Evolutionary conservation across 2,888 invertebrate genomes (phyloP), one percentile per base, ranked within the genome.

Genomic region (Tinea semifulvella): DNA sequence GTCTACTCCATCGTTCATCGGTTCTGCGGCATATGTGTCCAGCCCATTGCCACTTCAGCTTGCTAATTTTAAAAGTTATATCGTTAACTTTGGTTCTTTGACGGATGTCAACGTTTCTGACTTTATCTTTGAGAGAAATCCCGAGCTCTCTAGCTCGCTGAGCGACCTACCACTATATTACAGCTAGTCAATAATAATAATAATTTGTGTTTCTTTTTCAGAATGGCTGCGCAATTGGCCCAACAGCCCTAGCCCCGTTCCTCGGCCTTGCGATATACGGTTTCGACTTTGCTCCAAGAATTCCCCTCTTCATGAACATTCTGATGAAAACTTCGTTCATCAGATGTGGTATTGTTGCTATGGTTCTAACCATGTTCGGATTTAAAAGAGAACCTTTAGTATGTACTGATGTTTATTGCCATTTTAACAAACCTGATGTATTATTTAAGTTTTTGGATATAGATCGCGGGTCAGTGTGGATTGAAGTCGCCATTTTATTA

Each of bases 151-250:
- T n/a, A n/a, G n/a, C n/a, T n/a, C n/a, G n/a, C n/a, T n/a, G n/a
- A n/a, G n/a, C n/a, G n/a, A n/a, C n/a, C n/a, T n/a, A n/a, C n/a
- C n/a, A n/a, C n/a, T n/a, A n/a, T n/a, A n/a, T n/a, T n/a, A n/a
- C n/a, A n/a, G n/a, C n/a, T n/a, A n/a, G n/a, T n/a, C n/a, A n/a
- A n/a, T n/a, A n/a, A n/a, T n/a, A n/a, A n/a, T n/a, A n/a, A n/a
- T n/a, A n/a, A n/a, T n/a, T n/a, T n/a, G n/a, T n/a, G n/a, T n/a
- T n/a, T n/a, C 2, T 22, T 48, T 76, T 72, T 6, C 73, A 88
- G 88, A 88, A 88, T 51, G 88, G 88, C 17, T 85, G 86, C 48
- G 87, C 87, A 4, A 84, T 88, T 36, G 88, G 87, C 0, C 88
- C 88, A 1, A 65, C 86, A 45, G 65, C 84, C 0, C 84, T 88